Evolutionary conservation across 2,888 invertebrate genomes (phyloP).

Genomic region (Eupithecia subfuscata): DNA sequence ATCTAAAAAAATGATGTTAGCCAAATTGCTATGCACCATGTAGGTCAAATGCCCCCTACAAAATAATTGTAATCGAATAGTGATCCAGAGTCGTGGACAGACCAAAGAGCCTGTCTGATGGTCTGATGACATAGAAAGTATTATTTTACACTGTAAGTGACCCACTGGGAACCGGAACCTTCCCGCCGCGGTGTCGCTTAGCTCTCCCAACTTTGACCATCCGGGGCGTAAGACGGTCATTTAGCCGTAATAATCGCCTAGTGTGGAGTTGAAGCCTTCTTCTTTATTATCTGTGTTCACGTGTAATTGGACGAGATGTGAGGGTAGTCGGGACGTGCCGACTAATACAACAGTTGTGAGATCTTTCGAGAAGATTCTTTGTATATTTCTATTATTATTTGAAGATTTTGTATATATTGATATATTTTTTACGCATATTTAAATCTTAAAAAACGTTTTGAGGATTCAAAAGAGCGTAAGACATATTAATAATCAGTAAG

Average conservation of each 20-base stretch:
- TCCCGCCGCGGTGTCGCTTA: not conserved
- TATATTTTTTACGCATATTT: not conserved
- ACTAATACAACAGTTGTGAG: conserved; percentile 11
- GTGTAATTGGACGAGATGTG: conserved; percentile 65
- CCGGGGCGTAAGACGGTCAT: conserved; percentile 72
- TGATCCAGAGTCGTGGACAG: not conserved
- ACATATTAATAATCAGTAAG: not conserved
- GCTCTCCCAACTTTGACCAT: conserved; percentile 44
- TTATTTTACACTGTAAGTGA: not conserved
- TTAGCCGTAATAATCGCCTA: conserved; percentile 79
- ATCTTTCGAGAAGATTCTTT: conserved; percentile 17
- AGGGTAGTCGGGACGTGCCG: conserved; percentile 34
- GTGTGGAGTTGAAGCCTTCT: conserved; percentile 65
- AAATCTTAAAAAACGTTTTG: not conserved
- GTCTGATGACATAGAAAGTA: not conserved
- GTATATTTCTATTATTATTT: not conserved
- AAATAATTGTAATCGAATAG: not conserved
- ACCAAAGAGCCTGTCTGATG: not conserved
- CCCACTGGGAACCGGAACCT: not conserved
- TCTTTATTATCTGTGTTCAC: conserved; percentile 70
- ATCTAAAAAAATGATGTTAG: not conserved
- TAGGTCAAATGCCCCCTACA: too few species aligned
- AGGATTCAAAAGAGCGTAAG: too few species aligned
- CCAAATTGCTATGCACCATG: too few species aligned
- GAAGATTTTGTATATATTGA: not conserved